A percentile compares a stretch with the other conserved stretches of the same genome.
phyloP scores from a whole-genome alignment of 2,888 invertebrate species.

The Agriopis aurantiaria region DNA sequence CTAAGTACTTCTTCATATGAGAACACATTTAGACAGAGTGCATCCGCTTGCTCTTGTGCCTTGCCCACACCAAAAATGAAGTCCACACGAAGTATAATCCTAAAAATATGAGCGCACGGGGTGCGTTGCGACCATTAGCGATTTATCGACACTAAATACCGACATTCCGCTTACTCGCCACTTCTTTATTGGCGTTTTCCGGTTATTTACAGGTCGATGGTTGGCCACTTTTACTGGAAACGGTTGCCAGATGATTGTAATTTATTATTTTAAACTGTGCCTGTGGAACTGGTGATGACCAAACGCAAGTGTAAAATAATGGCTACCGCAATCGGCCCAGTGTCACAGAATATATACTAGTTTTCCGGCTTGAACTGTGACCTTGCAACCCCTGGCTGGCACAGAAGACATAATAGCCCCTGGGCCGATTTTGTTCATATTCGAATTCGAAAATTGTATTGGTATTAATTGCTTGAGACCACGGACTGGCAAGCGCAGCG shows the following conservation, averaged over 20 bases:
- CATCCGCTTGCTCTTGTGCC: conserved; percentile 22
- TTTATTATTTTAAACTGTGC: conserved; percentile 14
- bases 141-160: conserved; percentile 57
- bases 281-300: neutral
- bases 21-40: neutral
- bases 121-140: conserved; percentile 50
- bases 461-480: no score
- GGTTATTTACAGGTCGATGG: conserved; percentile 38
- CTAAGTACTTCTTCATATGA: no score
- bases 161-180: conserved; percentile 34
- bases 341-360: neutral
- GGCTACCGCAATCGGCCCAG: neutral
- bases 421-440: no score
- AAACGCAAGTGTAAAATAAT: neutral
- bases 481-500: no score
- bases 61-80: conserved; percentile 38
- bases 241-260: conserved; percentile 12
- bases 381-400: no score
- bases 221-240: conserved; percentile 11
- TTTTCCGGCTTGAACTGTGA: no score
- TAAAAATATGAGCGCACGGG: conserved; percentile 53
- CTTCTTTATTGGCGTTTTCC: conserved; percentile 49
- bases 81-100: conserved; percentile 56
- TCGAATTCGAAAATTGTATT: no score
- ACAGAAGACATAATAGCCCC: no score